These are phyloP conservation scores for Characodon lateralis DNA, from an alignment of 2,797 vertebrate genomes.

Conservation along the genomic window DNA sequence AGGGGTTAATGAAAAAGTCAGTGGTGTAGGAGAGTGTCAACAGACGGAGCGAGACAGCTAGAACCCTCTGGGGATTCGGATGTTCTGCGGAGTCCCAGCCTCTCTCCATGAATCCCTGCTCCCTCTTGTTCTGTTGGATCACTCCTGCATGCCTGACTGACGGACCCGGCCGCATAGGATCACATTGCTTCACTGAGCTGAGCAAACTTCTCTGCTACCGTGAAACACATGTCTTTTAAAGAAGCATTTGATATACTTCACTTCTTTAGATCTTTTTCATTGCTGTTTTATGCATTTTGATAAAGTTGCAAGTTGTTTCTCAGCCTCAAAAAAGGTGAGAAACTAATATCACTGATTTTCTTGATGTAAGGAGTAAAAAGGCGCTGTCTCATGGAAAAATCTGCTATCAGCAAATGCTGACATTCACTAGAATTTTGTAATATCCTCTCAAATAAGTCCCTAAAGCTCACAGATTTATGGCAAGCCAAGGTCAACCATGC, in stretches of 20 bases:
- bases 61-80: constrained; percentile 55
- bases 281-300: neutral
- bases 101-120: constrained; percentile 59
- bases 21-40: constrained; percentile 72
- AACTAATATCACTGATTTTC: neutral
- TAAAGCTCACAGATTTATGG: neutral
- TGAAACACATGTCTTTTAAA: constrained; percentile 40
- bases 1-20: constrained; percentile 78
- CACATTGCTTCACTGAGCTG: constrained; percentile 76
- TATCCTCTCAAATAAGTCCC: neutral
- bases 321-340: neutral
- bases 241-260: constrained; percentile 38
- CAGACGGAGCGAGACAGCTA: constrained; percentile 57
- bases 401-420: neutral
- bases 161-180: constrained; percentile 70
- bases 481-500: neutral
- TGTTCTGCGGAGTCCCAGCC: constrained; percentile 44
- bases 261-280: neutral
- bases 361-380: neutral
- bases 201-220: constrained; percentile 70
- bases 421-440: neutral
- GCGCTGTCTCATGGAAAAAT: too few relatives aligned
- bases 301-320: neutral
- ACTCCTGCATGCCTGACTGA: constrained; percentile 66
- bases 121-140: constrained; percentile 52